Evolutionary conservation across 2,888 invertebrate genomes (phyloP), one percentile per base, ranked within the genome.

Genomic region (Cistogaster globosa): DNA sequence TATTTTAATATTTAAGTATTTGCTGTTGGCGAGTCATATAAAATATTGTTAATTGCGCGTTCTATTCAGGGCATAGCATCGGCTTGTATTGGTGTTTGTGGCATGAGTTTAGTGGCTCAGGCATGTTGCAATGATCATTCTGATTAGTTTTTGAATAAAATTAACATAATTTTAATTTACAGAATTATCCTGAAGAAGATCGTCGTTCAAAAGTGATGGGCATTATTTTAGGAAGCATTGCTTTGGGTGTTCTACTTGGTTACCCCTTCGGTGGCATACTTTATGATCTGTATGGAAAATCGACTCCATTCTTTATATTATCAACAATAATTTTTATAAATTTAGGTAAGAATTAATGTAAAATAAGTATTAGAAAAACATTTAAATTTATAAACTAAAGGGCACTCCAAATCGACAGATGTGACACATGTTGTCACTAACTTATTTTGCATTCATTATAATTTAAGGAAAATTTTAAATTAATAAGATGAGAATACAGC

Each of bases 51-150:
- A 87, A 88, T 96, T 65, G 97, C 97, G 0, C 93, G 97, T 84
- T 95, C 96, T 68, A 92, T 97, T 18, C 97, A 97, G 90, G 97
- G 97, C 0, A 93, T 97, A 74, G 96, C 96, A 12, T 97, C 97
- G 1, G 95, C 97, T 0, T 96, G 96, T 87, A 95, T 96, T 79
- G 95, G 95, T 20, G 96, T 97, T 8, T 95, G 96, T 88, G 97
- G 97, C 51, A 96, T 97, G 96, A 96, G 96, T 86, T 92, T 97
- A 88, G 94, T 97, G 67, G 97, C 97, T 0, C 92, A 91, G 87
- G 90, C 90, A 88, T 87, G 88, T 88, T 26, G 93, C 22, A 38
- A 42, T 11, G 8, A 26, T 36, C 32, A 26, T 16, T 42, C 8
- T 5, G 18, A 38, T 12, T 42, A 5, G 26, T 1, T 62, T 60